Conservation (phyloP, 2,888 invertebrate genomes). For the Taphrorychus bicolor region DNA sequence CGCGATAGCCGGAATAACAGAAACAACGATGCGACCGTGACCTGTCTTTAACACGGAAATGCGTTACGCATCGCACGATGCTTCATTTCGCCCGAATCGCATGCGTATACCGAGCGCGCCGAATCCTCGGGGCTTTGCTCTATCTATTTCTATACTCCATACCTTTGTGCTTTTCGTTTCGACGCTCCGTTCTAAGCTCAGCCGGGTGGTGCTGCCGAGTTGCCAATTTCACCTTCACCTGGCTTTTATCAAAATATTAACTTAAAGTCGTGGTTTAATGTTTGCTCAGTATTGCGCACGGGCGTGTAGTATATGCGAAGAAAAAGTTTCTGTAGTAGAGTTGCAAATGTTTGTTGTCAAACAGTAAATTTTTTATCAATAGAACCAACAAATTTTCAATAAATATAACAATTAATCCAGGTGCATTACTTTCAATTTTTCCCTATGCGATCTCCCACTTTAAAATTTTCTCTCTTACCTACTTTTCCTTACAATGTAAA, state of each 20-base stretch:
- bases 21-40: conserved; percentile 49
- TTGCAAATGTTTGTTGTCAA: no score
- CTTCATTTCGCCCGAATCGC: conserved; percentile 24
- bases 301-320: no score
- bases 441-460: no score
- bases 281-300: no score
- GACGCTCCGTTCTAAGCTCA: conserved; percentile 16
- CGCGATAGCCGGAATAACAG: conserved; percentile 17
- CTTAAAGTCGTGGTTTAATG: conserved; percentile 10
- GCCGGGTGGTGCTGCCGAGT: conserved; percentile 17
- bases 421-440: no score
- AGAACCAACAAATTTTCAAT: no score
- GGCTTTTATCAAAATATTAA: background rate
- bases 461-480: no score
- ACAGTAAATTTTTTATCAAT: no score
- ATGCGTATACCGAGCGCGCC: conserved; percentile 27
- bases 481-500: no score
- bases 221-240: conserved; percentile 16
- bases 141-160: conserved; percentile 9
- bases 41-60: conserved; percentile 57
- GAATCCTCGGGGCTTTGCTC: conserved; percentile 33
- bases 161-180: conserved; percentile 7
- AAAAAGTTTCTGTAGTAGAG: no score
- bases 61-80: conserved; percentile 50
- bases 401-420: no score